These are phyloP conservation scores for Andricus curvator DNA, from an alignment of 2,888 invertebrate genomes.

Conservation along the genomic window DNA sequence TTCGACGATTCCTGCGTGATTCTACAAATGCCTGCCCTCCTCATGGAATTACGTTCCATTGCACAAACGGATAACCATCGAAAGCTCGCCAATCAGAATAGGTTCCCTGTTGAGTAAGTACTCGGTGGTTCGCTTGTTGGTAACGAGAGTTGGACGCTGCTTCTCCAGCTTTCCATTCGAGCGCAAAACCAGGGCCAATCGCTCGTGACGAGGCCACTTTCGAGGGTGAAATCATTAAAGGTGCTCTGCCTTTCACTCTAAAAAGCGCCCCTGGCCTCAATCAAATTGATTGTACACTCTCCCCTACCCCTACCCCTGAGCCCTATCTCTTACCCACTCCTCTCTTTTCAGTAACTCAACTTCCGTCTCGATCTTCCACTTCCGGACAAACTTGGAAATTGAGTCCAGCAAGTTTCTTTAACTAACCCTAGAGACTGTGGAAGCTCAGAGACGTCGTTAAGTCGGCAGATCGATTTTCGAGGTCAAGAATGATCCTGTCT, in stretches of 20 bases:
- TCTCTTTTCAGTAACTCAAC: conserved; percentile 28
- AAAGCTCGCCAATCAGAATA: conserved; percentile 20
- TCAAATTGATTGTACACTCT: conserved; percentile 31
- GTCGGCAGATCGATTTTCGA: conserved; percentile 24
- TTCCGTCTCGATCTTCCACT: conserved; percentile 37
- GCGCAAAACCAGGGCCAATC: conserved; percentile 37
- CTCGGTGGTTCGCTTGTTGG: conserved; percentile 36
- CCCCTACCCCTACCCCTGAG: neutral
- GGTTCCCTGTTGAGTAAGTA: conserved; percentile 36
- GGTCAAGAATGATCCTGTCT: neutral
- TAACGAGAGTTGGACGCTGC: conserved; percentile 37
- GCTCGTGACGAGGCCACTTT: conserved; percentile 38
- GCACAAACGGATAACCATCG: conserved; percentile 28
- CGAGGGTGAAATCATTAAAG: conserved; percentile 37
- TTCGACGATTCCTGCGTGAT: conserved; percentile 5
- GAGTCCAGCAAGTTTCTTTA: conserved; percentile 33
- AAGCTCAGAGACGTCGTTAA: conserved; percentile 19
- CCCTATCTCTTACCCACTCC: conserved; percentile 41
- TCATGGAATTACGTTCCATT: conserved; percentile 16
- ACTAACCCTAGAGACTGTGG: conserved; percentile 13
- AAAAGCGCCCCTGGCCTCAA: conserved; percentile 38
- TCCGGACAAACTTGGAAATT: conserved; percentile 33
- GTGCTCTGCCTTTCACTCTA: conserved; percentile 11
- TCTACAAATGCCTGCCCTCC: conserved; percentile 20
- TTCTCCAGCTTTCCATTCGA: conserved; percentile 35